These are phyloP conservation scores for Australoheros facetus DNA, from an alignment of 2,797 vertebrate genomes.

Conservation along the genomic window DNA sequence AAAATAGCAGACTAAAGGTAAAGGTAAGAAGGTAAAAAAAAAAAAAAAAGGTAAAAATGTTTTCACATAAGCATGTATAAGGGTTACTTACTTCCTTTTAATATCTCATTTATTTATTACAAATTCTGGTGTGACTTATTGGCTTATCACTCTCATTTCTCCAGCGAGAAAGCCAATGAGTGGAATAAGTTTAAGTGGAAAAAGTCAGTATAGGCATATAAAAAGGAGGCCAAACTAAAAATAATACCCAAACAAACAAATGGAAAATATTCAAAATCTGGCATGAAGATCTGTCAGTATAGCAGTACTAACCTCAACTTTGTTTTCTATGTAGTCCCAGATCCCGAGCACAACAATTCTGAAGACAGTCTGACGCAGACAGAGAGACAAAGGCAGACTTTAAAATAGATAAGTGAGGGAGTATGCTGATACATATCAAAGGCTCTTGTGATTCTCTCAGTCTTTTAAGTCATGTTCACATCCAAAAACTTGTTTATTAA, in stretches of 20 bases:
- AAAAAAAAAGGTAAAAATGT: no score
- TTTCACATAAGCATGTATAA: not conserved
- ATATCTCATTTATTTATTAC: not conserved
- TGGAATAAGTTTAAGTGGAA: not conserved
- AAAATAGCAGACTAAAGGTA: not conserved
- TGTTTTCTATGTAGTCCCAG: constrained; percentile 99
- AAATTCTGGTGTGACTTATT: not conserved
- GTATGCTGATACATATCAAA: constrained; percentile 18
- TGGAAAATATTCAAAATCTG: not conserved
- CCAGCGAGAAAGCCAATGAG: not conserved
- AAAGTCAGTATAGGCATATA: not conserved
- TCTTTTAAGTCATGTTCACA: constrained; percentile 38
- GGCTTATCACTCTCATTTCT: no score
- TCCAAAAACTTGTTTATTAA: no score
- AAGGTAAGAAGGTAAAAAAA: no score
- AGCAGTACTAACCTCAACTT: constrained; percentile 90
- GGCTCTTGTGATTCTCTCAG: constrained; percentile 36
- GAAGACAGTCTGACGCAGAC: constrained; percentile 87
- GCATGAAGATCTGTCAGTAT: not conserved
- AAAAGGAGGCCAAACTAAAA: not conserved
- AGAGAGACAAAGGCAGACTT: constrained; percentile 34
- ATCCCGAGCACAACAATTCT: constrained; percentile 97
- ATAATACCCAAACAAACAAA: not conserved
- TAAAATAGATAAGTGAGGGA: constrained; percentile 38
- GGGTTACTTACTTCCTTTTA: not conserved